Percentiles rank a stretch among this genome's conserved stretches.
Conservation (phyloP, 1,140 invertebrate species). For the Semibalanus balanoides region DNA sequence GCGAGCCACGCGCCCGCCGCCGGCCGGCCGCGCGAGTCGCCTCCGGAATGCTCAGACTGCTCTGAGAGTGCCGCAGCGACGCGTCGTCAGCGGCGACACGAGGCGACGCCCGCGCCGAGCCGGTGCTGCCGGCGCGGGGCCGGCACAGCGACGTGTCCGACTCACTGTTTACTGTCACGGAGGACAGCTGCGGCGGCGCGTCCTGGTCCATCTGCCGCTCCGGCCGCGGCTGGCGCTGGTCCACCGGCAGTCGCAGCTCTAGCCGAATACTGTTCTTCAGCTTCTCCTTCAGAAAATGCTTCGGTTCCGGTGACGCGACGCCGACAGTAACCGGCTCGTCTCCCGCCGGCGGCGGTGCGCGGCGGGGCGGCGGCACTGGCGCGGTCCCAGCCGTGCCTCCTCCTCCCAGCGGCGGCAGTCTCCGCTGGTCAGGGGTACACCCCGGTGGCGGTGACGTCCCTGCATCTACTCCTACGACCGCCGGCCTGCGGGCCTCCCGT, state of each 20-base stretch:
- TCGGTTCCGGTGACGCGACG: neutral
- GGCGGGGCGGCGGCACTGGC: too few species aligned
- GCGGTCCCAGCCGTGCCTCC: too few species aligned
- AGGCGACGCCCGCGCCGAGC: neutral
- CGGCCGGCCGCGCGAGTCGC: too few species aligned
- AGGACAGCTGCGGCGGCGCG: conserved; percentile 24
- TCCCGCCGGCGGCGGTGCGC: too few species aligned
- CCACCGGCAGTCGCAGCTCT: conserved; percentile 22
- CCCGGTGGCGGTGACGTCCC: too few species aligned
- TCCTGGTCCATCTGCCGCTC: conserved; percentile 38
- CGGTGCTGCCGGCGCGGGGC: neutral
- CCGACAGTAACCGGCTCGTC: neutral
- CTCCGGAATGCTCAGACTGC: conserved; percentile 38
- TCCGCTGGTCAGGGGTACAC: too few species aligned
- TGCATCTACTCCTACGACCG: too few species aligned
- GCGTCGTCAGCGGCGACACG: conserved; percentile 15
- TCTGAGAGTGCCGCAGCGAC: conserved; percentile 41
- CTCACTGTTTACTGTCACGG: too few species aligned
- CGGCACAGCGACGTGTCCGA: too few species aligned
- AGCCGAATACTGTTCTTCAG: conserved; percentile 25
- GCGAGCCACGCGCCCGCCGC: neutral
- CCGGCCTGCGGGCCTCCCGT: too few species aligned
- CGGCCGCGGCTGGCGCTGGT: conserved; percentile 32
- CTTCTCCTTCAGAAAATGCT: conserved; percentile 22
- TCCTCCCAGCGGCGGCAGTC: too few species aligned